Evolutionary conservation across 2,888 invertebrate genomes (phyloP), one percentile per base, ranked within the genome.

Genomic region (Elmis aenea): DNA sequence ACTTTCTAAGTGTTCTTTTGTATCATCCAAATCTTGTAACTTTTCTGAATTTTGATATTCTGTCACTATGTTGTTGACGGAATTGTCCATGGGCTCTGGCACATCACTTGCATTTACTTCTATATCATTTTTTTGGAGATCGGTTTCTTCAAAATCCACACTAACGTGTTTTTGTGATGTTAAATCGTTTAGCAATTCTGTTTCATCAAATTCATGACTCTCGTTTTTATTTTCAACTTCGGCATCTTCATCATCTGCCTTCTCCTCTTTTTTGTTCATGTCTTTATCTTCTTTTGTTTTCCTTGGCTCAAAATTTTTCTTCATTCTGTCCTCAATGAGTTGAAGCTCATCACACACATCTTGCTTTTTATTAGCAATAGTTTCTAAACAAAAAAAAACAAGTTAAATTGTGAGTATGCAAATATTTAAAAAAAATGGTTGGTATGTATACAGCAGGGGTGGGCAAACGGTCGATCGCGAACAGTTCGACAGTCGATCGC

Each of bases 271-370:
- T 9, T 45, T 46, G 24, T 53, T 49, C 25, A 51, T 48, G 24
- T 52, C 46, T 22, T 46, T 43, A 8, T 45, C 38, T 25, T 48
- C 49, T 41, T 51, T 52, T 26, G 40, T 26, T 27, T 24, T 36
- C 14, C 32, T 38, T 5, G 49, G 44, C 47, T 66, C 66, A 46
- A 67, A 67, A 33, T 64, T 66, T 24, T 58, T 54, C 40, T 59
- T 67, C 59, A 65, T 72, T 48, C 74, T 69, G 42, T 67, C 67
- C 52, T 83, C 82, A 63, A 84, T 79, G 42, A 76, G 72, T 43
- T 71, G 70, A 10, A 85, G 61, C 57, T 84, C 82, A 3, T 77
- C 75, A 54, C 79, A 75, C 1, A 84, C 70, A 51, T 77, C 75
- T 40, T 73, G 69, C 3, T 78, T 73, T 54, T 79, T 81, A 51